A percentile compares a stretch with the other conserved stretches of the same genome.
phyloP scores from a whole-genome alignment of 2,888 invertebrate species.

The Pherbina coryleti region DNA sequence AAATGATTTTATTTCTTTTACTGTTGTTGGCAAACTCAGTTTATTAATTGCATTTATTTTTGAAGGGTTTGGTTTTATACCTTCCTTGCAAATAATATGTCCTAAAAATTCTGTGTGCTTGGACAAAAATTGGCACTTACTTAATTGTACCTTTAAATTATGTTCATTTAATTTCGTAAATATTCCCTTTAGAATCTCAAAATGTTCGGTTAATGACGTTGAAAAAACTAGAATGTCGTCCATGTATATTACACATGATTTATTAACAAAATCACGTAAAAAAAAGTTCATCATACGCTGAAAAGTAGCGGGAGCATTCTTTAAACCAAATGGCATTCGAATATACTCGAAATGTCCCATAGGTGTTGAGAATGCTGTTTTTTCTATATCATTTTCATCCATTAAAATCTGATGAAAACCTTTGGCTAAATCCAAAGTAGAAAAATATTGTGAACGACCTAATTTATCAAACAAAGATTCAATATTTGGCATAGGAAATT shows the following conservation, averaged over 20 bases:
- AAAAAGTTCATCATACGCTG: slow-evolving; percentile 40
- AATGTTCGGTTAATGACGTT: slow-evolving; percentile 35
- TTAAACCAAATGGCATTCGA: slow-evolving; percentile 44
- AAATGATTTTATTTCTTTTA: too few species aligned
- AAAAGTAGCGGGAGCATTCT: slow-evolving; percentile 39
- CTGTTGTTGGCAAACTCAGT: neutral
- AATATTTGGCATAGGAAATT: slow-evolving; percentile 30
- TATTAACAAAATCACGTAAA: slow-evolving; percentile 29
- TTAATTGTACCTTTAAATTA: slow-evolving; percentile 36
- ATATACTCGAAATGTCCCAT: slow-evolving; percentile 47
- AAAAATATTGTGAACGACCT: slow-evolving; percentile 25
- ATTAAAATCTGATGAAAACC: slow-evolving; percentile 60
- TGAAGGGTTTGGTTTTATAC: neutral
- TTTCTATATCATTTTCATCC: slow-evolving; percentile 45
- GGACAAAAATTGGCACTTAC: slow-evolving; percentile 1
- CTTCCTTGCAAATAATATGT: neutral
- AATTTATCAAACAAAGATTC: slow-evolving; percentile 27
- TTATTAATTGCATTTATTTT: neutral
- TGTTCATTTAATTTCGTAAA: neutral
- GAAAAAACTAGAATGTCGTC: slow-evolving; percentile 36
- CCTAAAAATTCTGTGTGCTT: neutral
- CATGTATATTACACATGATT: slow-evolving; percentile 35
- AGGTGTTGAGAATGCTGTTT: slow-evolving; percentile 48
- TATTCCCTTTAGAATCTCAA: slow-evolving; percentile 26
- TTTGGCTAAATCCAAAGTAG: slow-evolving; percentile 52